Evolutionary conservation across 2,113 vertebrate species (phyloP).

Genomic region (Hydropotes inermis): DNA sequence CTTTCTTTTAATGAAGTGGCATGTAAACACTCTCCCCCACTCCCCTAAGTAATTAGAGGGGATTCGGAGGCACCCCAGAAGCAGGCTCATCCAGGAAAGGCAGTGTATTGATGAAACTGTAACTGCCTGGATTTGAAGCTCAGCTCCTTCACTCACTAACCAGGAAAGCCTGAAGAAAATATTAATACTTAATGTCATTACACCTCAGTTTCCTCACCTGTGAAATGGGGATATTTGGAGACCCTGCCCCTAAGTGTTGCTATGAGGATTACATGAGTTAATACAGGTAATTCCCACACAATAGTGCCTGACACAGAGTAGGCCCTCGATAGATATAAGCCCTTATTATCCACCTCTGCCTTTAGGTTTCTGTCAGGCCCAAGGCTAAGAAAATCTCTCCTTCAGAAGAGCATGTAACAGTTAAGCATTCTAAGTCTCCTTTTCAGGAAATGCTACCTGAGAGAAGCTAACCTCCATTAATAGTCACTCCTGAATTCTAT

Average conservation of each 20-base stretch:
- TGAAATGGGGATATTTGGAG: background rate
- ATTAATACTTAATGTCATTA: accelerated
- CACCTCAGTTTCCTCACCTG: background rate
- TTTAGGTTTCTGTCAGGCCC: background rate
- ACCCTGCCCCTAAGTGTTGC: background rate
- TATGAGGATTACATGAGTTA: background rate
- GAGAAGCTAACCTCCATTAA: background rate
- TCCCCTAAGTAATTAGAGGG: background rate
- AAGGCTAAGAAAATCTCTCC: background rate
- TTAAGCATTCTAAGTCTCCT: background rate
- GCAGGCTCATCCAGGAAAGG: background rate
- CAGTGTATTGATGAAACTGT: accelerated
- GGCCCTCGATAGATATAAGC: background rate
- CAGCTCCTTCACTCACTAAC: background rate
- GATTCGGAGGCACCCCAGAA: accelerated
- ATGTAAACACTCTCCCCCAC: background rate
- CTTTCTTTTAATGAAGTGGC: background rate
- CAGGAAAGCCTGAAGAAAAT: background rate
- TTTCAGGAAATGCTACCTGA: constrained; percentile 17
- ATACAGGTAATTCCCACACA: background rate
- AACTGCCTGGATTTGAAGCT: too few species aligned
- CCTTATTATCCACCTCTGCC: background rate
- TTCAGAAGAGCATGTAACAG: background rate
- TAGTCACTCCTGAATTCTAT: background rate
- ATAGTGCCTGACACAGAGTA: accelerated